These are phyloP conservation scores for Limnephilus rhombicus DNA, from an alignment of 2,888 invertebrate species.

Conservation along the genomic window DNA sequence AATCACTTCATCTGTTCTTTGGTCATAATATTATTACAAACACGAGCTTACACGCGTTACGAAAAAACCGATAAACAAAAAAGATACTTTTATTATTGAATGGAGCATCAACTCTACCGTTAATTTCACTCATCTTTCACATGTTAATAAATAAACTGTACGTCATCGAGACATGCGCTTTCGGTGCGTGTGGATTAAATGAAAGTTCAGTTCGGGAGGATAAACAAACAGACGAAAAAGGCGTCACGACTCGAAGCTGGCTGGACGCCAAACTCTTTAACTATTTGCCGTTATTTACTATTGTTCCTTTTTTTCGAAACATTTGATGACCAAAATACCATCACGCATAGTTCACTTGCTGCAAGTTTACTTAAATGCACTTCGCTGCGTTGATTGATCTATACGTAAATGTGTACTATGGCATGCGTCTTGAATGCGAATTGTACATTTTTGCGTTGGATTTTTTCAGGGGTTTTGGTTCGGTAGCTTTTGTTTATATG, in stretches of 20 bases:
- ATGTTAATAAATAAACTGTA: constrained; percentile 37
- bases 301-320: neutral
- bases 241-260: constrained; percentile 13
- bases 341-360: neutral
- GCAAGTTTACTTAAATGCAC: neutral
- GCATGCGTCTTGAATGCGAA: neutral
- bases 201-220: neutral
- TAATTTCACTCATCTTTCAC: constrained; percentile 40
- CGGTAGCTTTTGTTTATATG: neutral
- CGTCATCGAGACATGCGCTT: constrained; percentile 21
- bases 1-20: neutral
- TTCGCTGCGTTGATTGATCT: neutral
- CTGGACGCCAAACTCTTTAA: constrained; percentile 25
- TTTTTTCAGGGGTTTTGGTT: neutral
- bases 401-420: neutral
- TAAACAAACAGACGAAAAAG: constrained; percentile 33
- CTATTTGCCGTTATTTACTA: neutral
- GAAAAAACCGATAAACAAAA: neutral
- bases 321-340: constrained; percentile 7
- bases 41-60: neutral
- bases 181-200: neutral
- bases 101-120: constrained; percentile 13
- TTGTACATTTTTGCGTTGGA: neutral
- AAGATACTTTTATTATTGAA: neutral
- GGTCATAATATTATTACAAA: neutral